phyloP scores from a whole-genome alignment of 1,140 invertebrate species.

The Tetramorium parvispinum region DNA sequence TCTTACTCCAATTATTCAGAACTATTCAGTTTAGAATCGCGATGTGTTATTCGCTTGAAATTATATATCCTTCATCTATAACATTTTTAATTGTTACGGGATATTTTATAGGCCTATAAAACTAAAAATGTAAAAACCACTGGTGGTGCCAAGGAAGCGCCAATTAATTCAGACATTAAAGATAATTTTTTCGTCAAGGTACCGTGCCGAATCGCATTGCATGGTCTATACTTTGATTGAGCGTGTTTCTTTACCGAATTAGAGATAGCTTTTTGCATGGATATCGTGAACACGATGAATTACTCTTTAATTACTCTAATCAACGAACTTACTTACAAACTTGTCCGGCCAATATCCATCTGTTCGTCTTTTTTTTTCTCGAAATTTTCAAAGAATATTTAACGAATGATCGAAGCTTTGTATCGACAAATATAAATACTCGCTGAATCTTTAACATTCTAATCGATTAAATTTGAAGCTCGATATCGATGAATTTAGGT shows the following conservation, averaged over 20 bases:
- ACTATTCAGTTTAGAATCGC: constrained; percentile 3
- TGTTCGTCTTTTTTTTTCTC: neutral
- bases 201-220: constrained; percentile 66
- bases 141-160: constrained; percentile 58
- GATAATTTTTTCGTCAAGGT: constrained; percentile 68
- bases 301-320: constrained; percentile 52
- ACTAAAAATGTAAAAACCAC: constrained; percentile 70
- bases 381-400: neutral
- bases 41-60: constrained; percentile 14
- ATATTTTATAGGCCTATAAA: constrained; percentile 76
- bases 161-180: constrained; percentile 64
- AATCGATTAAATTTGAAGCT: neutral
- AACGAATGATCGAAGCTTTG: neutral
- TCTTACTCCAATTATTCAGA: neutral
- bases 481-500: constrained; percentile 1
- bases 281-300: constrained; percentile 58
- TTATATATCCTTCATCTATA: neutral
- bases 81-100: constrained; percentile 40
- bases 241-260: constrained; percentile 63
- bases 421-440: neutral
- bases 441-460: neutral
- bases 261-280: constrained; percentile 73
- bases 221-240: constrained; percentile 61
- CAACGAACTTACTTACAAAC: constrained; percentile 56
- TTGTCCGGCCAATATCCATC: neutral